Evolutionary conservation across 2,113 vertebrate species (phyloP), one percentile per base, ranked within the genome.

Genomic region (Candoia aspera): DNA sequence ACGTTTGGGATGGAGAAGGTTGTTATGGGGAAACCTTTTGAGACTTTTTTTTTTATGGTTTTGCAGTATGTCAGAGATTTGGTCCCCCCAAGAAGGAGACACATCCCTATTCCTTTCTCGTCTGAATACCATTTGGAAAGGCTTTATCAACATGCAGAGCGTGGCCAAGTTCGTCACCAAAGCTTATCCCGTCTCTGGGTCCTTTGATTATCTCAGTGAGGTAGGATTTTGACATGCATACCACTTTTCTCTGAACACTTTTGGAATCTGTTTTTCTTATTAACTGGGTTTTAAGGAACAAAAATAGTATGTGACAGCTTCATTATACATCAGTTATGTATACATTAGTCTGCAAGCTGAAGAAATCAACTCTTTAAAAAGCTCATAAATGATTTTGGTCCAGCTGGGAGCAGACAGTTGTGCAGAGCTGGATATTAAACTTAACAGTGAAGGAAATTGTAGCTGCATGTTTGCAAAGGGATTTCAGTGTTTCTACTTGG

Each of bases 151-250:
- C 97, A 99, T 99, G 99, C 98, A 99, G 4, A 98, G 97, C 15
- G 99, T 99, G 88, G 98, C 99, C n/a, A 99, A 99, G 96, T 99
- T 99, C 97, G 98, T 99, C 95, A 99, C 98, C 85, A 99, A 99
- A 95, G 99, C 98, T 5, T 99, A 98, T 95, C 97, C 99, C 83
- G 99, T 99, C 87, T 99, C 99, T 86, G 99, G 99, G 91, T 97
- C 98, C 93, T 97, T 98, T 88, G 99, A 99, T 95, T 98, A 97
- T 84, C 97, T 99, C 83, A 98, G 98, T 96, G 98, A 98, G 99
- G 99, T 99, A 96, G 96, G 98, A 96, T 88, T 92, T 89, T 64
- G 90, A 83, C 26, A 0, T 62, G 49, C 93, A 92, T 90, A 0
- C 15, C 95, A 59, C 84, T 88, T 64, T 12, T 89, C n/a, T 85